Evolutionary conservation across 2,113 vertebrate genomes (phyloP), one percentile per base, ranked within the genome.

Genomic region (Anthoscopus minutus): DNA sequence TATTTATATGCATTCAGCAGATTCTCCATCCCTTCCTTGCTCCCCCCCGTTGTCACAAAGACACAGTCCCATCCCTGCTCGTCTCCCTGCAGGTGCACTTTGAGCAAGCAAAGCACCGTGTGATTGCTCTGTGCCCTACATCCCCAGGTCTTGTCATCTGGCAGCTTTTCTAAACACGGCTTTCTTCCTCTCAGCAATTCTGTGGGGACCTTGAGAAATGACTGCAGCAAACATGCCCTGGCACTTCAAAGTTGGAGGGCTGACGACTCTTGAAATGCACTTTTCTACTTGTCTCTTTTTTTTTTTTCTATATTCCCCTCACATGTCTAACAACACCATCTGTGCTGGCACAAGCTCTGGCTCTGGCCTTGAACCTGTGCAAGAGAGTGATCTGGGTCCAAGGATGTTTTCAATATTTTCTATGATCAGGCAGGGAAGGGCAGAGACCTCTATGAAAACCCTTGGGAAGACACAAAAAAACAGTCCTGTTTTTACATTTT

Each of bases 161-260:
- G 89, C 92, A 93, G 89, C 88, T 93, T 87, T 95, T 92, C 86
- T 69, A 72, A 93, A 91, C 83, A 58, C 1, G 2, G 44, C 77
- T 94, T 91, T 88, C 92, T 96, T 93, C 89, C 77, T 92, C 89
- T 93, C 88, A 74, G 81, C 91, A 92, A 91, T 72, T 81, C 96
- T 79, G 83, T 74, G 65, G 92, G 95, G 96, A 96, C 95, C 91
- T 79, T 84, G 91, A 76, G 82, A 88, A 95, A 93, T 1, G 23
- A 69, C 73, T 79, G 89, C 83, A 93, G 88, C 92, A 95, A 95
- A 94, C 92, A 79, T 94, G 89, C 83, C 89, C 92, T 94, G 92
- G 70, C 94, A 91, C 91, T 95, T 96, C 86, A 94, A 89, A 96
- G 89, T 69, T 89, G 72, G 73, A 94, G 66, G 54, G 38, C 45